A percentile compares a stretch with the other conserved stretches of the same genome.
Evolutionary conservation across 2,113 vertebrate genomes (phyloP).

Genomic region (Phodopus roborovskii): DNA sequence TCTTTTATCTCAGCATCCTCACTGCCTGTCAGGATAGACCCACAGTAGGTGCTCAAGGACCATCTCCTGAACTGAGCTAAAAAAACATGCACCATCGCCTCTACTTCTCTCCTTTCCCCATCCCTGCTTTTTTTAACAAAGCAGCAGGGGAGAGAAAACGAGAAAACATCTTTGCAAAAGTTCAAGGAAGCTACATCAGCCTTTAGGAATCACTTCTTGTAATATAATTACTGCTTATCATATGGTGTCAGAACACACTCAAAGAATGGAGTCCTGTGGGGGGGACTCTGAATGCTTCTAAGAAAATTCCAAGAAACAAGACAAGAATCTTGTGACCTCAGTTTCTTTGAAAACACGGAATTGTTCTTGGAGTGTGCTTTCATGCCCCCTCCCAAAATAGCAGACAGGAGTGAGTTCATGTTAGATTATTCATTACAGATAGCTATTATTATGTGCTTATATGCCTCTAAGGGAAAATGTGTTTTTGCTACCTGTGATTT

Average conservation of each 20-base stretch:
- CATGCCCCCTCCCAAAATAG: not conserved
- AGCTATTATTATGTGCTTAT: not conserved
- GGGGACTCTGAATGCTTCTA: not conserved
- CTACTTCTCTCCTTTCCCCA: not conserved
- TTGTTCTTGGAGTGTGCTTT: not conserved
- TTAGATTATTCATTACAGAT: not conserved
- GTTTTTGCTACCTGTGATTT: not conserved
- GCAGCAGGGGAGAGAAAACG: not conserved
- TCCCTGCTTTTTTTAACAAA: conserved; percentile 23
- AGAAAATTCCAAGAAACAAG: not conserved
- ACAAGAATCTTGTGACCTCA: not conserved
- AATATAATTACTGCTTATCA: conserved; percentile 5
- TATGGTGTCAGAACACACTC: not conserved
- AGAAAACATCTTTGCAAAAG: not conserved
- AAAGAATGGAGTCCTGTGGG: not conserved
- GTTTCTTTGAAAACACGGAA: not conserved
- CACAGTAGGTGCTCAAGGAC: not conserved
- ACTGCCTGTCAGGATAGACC: conserved; percentile 4
- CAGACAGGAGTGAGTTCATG: not conserved
- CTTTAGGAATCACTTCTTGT: conserved; percentile 28
- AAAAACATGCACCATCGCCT: not conserved
- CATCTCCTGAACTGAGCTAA: conserved; percentile 21
- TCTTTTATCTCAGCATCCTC: conserved; percentile 28
- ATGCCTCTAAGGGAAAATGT: not conserved
- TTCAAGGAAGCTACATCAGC: not conserved